Evolutionary conservation across 1,140 invertebrate species (phyloP).

Genomic region (Megalopta genalis): DNA sequence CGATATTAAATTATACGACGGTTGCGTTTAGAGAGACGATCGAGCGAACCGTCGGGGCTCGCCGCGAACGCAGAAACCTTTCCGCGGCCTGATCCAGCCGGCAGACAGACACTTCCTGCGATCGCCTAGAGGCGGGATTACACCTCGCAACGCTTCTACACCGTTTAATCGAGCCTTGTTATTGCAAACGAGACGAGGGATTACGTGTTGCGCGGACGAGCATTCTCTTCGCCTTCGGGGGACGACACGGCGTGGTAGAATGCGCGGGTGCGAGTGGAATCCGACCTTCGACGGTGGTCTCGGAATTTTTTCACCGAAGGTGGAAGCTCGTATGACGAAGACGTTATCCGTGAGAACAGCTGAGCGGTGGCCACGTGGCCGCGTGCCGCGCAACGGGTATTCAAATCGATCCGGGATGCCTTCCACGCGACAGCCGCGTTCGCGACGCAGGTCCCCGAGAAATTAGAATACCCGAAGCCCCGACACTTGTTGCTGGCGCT

Average conservation of each 20-base stretch:
- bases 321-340: conserved; percentile 13
- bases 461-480: background rate
- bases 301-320: background rate
- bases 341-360: conserved; percentile 46
- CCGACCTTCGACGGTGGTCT: conserved; percentile 27
- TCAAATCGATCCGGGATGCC: conserved; percentile 30
- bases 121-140: background rate
- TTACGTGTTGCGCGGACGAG: background rate
- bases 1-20: conserved; percentile 35
- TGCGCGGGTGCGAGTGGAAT: conserved; percentile 4
- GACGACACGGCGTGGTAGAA: background rate
- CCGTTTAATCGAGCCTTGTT: background rate
- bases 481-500: too few species aligned
- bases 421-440: background rate
- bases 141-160: background rate
- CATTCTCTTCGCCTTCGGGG: background rate
- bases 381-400: conserved; percentile 23
- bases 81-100: background rate
- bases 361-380: conserved; percentile 29
- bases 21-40: background rate
- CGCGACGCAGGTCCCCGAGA: background rate
- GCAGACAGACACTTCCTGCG: background rate
- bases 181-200: background rate
- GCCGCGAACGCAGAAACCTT: background rate
- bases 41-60: background rate